Conservation (phyloP, 2,113 vertebrate genomes). For the Psilopogon haemacephalus region DNA sequence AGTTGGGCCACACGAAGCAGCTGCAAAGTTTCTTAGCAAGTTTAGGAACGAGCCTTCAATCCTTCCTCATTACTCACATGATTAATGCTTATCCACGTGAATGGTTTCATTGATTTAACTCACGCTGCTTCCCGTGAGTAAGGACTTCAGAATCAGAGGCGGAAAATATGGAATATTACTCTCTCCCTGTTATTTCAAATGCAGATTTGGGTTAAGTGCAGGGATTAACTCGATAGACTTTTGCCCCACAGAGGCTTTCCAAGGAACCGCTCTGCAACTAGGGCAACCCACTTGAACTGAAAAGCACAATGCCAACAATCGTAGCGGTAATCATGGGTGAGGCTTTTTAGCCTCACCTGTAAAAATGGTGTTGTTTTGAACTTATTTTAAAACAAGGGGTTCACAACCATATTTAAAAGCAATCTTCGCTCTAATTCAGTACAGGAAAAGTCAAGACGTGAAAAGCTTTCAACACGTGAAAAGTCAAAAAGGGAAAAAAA, state of each 20-base stretch:
- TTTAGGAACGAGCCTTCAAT: constrained; percentile 48
- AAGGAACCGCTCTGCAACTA: not conserved
- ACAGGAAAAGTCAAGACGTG: no score
- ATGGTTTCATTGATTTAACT: constrained; percentile 53
- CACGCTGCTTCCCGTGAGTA: not conserved
- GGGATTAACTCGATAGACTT: not conserved
- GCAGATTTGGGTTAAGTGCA: not conserved
- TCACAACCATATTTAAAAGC: not conserved
- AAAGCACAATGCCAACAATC: not conserved
- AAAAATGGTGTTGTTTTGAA: not conserved
- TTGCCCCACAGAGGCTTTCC: not conserved
- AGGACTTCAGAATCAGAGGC: not conserved
- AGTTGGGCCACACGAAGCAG: constrained; percentile 31
- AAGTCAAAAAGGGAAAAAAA: not conserved
- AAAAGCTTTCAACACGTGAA: not conserved
- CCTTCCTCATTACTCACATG: constrained; percentile 44
- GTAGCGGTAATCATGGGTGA: not conserved
- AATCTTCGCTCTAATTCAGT: not conserved
- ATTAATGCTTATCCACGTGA: constrained; percentile 55
- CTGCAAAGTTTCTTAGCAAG: constrained; percentile 45
- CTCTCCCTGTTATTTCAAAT: not conserved
- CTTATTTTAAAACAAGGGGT: not conserved
- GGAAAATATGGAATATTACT: constrained; percentile 5
- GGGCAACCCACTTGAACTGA: not conserved
- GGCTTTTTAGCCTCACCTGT: not conserved